Percentiles rank a stretch among this genome's conserved stretches.
Conservation (phyloP, 2,113 vertebrate species). For the Acanthisitta chloris region DNA sequence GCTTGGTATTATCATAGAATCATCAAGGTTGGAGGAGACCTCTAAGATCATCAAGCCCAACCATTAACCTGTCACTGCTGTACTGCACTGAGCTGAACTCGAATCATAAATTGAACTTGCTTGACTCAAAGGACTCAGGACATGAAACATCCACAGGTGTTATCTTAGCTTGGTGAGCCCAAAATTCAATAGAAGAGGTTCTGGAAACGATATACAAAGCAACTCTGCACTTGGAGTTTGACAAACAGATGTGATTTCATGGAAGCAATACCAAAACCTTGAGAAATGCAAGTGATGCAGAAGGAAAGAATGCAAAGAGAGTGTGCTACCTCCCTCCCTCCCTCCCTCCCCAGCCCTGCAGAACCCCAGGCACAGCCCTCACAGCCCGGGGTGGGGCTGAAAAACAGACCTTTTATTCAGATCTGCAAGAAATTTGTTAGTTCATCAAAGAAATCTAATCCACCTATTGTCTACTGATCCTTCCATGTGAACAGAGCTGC, state of each 20-base stretch:
- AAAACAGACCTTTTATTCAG: background rate
- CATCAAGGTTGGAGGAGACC: too few species aligned
- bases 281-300: background rate
- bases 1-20: too few species aligned
- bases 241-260: background rate
- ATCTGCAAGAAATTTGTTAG: background rate
- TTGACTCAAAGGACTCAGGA: background rate
- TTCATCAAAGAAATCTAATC: slow-evolving; percentile 19
- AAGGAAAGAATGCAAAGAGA: background rate
- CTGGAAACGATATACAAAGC: background rate
- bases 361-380: background rate
- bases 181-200: background rate
- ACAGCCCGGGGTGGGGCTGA: slow-evolving; percentile 39
- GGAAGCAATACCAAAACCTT: background rate
- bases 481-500: slow-evolving; percentile 12
- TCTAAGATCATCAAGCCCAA: too few species aligned
- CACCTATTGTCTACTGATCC: slow-evolving; percentile 22
- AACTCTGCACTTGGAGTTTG: background rate
- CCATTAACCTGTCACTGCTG: too few species aligned
- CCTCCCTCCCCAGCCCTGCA: background rate
- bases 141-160: background rate
- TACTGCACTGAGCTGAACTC: background rate
- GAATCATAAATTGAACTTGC: background rate
- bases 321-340: background rate
- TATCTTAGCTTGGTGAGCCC: background rate